Evolutionary conservation across 2,797 vertebrate species (phyloP).

Genomic region (Podarcis lilfordi): DNA sequence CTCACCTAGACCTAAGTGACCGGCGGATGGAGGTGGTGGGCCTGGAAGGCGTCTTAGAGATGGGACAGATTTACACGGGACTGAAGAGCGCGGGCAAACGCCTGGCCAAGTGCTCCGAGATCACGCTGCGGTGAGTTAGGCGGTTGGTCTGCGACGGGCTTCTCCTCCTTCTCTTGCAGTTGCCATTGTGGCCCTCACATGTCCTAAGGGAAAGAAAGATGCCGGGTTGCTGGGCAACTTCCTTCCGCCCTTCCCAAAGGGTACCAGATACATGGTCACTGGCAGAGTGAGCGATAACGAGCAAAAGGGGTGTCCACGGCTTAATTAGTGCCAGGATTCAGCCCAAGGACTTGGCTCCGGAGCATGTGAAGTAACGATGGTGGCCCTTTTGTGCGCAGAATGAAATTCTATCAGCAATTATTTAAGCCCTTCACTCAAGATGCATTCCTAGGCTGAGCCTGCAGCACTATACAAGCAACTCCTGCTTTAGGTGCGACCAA

Average conservation of each 20-base stretch:
- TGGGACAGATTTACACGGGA: conserved; percentile 95
- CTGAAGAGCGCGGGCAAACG: conserved; percentile 89
- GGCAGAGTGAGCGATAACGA: not conserved
- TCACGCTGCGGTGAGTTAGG: conserved; percentile 87
- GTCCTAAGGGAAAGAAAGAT: not conserved
- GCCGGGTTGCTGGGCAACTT: not conserved
- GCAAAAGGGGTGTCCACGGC: no score
- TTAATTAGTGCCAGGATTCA: not conserved
- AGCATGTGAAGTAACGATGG: not conserved
- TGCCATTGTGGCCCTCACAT: not conserved
- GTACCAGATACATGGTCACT: not conserved
- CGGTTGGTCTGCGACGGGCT: no score
- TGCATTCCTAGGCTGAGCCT: not conserved
- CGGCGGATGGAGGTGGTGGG: conserved; percentile 91
- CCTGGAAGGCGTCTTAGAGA: conserved; percentile 90
- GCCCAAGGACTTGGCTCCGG: not conserved
- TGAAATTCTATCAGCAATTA: not conserved
- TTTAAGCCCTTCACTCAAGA: not conserved
- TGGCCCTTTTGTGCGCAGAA: not conserved
- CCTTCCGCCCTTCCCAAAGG: not conserved
- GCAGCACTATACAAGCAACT: not conserved
- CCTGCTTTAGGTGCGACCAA: no score
- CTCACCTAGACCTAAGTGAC: conserved; percentile 86
- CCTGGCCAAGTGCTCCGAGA: conserved; percentile 88
- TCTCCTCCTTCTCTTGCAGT: not conserved